A percentile compares a stretch with the other conserved stretches of the same genome.
phyloP scores from a whole-genome alignment of 2,888 invertebrate genomes.

The Blastobasis adustella region DNA sequence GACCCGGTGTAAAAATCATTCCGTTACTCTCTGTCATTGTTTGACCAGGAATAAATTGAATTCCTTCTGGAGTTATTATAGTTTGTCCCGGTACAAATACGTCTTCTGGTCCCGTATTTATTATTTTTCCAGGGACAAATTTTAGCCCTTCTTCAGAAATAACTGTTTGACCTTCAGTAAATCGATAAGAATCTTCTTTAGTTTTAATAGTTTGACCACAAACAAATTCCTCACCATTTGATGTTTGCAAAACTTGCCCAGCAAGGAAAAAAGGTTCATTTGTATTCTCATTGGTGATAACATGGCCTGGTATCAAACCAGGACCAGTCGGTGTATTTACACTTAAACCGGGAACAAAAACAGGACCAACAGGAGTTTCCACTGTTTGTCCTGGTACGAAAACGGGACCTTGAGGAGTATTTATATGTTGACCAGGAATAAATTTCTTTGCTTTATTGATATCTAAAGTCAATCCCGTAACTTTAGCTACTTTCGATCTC shows the following conservation, averaged over 20 bases:
- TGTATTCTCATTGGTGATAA: slow-evolving; percentile 74
- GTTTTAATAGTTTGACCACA: slow-evolving; percentile 78
- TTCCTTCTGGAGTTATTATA: slow-evolving; percentile 73
- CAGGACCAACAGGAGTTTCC: slow-evolving; percentile 78
- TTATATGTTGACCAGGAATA: slow-evolving; percentile 81
- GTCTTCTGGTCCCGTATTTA: slow-evolving; percentile 60
- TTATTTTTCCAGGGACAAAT: slow-evolving; percentile 76
- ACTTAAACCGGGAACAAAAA: slow-evolving; percentile 84
- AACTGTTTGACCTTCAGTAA: slow-evolving; percentile 78
- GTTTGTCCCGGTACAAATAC: slow-evolving; percentile 78
- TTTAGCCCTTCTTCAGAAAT: slow-evolving; percentile 76
- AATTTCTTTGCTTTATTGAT: slow-evolving; percentile 81
- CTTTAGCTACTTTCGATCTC: slow-evolving; percentile 73
- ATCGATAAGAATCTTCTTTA: slow-evolving; percentile 70
- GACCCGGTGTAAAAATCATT: slow-evolving; percentile 77
- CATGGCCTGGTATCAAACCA: slow-evolving; percentile 82
- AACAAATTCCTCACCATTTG: slow-evolving; percentile 73
- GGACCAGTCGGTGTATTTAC: slow-evolving; percentile 80
- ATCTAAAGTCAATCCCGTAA: slow-evolving; percentile 78
- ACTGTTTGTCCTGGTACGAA: slow-evolving; percentile 86
- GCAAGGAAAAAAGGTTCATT: slow-evolving; percentile 80
- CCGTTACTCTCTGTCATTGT: slow-evolving; percentile 67
- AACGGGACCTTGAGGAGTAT: slow-evolving; percentile 79
- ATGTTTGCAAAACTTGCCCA: slow-evolving; percentile 78
- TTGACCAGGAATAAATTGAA: slow-evolving; percentile 79